Percentiles rank a stretch among this genome's conserved stretches.
These are phyloP conservation scores for Patagioenas fasciata DNA, from an alignment of 2,113 vertebrate genomes.

Conservation along the genomic window DNA sequence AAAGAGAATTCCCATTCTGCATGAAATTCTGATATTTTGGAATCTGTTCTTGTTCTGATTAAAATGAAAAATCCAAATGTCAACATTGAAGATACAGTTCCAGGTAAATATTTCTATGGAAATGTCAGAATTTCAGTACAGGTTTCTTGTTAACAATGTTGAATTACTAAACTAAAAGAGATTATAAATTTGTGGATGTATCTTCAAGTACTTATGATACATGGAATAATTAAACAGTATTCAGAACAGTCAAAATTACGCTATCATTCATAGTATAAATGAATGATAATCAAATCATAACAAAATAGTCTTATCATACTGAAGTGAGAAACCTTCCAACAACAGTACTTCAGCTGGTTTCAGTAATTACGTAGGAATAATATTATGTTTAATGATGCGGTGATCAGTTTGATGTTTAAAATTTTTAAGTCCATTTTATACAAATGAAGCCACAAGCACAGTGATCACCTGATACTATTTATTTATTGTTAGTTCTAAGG, in stretches of 20 bases:
- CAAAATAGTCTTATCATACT: neutral
- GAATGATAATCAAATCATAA: neutral
- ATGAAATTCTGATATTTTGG: neutral
- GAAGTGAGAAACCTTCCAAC: neutral
- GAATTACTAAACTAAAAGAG: neutral
- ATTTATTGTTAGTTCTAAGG: neutral
- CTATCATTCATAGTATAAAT: neutral
- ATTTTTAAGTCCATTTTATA: neutral
- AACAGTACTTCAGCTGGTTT: neutral
- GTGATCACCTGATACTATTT: neutral
- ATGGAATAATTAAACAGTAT: neutral
- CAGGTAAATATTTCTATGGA: neutral
- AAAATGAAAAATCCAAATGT: conserved; percentile 13
- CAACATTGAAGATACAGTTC: neutral
- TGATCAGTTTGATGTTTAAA: neutral
- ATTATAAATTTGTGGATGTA: neutral
- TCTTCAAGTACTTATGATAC: neutral
- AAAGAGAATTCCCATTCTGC: neutral
- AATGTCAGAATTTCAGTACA: conserved; percentile 2
- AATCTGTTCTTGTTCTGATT: neutral
- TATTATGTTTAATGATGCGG: neutral
- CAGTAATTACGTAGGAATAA: neutral
- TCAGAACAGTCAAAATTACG: neutral
- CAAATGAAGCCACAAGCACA: neutral
- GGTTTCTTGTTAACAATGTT: neutral